Evolutionary conservation across 2,888 invertebrate species (phyloP), one percentile per base, ranked within the genome.

Genomic region (Craniophora ligustri): DNA sequence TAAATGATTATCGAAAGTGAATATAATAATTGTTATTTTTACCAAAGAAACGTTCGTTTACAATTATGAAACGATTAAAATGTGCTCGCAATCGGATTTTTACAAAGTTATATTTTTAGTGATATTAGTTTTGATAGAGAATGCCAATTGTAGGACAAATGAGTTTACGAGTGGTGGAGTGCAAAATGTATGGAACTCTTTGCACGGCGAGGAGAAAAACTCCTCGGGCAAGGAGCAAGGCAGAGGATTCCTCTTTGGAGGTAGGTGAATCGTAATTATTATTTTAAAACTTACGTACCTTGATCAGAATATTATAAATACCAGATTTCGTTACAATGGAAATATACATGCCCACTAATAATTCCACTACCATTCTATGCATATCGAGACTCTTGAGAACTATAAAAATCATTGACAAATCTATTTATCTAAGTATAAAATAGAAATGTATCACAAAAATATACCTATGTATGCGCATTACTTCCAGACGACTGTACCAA

Each of bases 21-120:
- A n/a, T 48, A 36, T 16, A 40, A 14, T 36, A 42, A 48, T 47
- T 42, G 10, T 44, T 63, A 32, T 57, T 66, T 57, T 40, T 53
- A 68, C 80, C 82, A 85, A 83, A 85, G 81, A 82, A 67, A 64
- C 69, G 68, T 69, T 72, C 57, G 74, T 67, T 76, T 79, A 57
- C 76, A 86, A 88, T 81, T 85, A 88, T 88, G 88, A 83, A 78
- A 84, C 79, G 78, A 70, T 75, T 82, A 91, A 88, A 81, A 91
- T 91, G 91, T 82, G 68, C 79, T 83, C 81, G 71, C 79, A 81
- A 78, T 76, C 69, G 71, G 74, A 79, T 78, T 78, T 19, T 75
- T 76, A 62, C 80, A 60, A 80, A 78, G 79, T 84, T 75, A 67
- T 81, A 66, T 62, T 79, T 56, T 51, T 82, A 51, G 75, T 87